Evolutionary conservation across 2,113 vertebrate species (phyloP).

Genomic region (Donacobius atricapilla): DNA sequence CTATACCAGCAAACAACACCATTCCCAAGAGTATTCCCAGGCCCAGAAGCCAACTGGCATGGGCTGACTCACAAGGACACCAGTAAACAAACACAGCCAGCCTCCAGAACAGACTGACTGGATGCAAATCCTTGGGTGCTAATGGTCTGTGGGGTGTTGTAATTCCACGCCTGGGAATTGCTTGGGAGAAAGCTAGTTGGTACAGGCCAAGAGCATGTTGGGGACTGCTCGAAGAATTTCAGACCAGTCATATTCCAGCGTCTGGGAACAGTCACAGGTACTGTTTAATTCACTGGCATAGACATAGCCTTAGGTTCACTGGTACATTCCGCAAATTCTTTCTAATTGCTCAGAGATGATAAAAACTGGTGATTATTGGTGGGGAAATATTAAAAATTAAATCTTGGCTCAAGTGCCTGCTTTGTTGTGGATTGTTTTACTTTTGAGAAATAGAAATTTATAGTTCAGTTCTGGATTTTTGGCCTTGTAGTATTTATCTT

Average conservation of each 20-base stretch:
- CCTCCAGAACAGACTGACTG: background rate
- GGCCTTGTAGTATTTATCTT: background rate
- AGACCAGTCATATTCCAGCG: background rate
- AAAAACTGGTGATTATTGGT: background rate
- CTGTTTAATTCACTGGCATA: background rate
- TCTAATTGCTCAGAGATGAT: background rate
- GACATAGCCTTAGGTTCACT: background rate
- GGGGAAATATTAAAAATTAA: background rate
- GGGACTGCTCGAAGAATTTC: background rate
- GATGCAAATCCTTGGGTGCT: conserved; percentile 7
- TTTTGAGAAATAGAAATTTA: background rate
- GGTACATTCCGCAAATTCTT: background rate
- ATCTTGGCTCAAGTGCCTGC: background rate
- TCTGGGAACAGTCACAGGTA: background rate
- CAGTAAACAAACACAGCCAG: background rate
- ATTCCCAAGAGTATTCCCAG: background rate
- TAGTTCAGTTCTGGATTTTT: background rate
- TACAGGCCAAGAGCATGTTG: background rate
- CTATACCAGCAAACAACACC: background rate
- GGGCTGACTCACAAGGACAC: background rate
- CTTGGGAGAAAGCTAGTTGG: background rate
- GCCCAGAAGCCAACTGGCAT: background rate
- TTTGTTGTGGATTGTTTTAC: background rate
- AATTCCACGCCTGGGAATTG: background rate
- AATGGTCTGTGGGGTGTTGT: background rate